phyloP scores from a whole-genome alignment of 1,140 invertebrate genomes.

The Andricus grossulariae region DNA sequence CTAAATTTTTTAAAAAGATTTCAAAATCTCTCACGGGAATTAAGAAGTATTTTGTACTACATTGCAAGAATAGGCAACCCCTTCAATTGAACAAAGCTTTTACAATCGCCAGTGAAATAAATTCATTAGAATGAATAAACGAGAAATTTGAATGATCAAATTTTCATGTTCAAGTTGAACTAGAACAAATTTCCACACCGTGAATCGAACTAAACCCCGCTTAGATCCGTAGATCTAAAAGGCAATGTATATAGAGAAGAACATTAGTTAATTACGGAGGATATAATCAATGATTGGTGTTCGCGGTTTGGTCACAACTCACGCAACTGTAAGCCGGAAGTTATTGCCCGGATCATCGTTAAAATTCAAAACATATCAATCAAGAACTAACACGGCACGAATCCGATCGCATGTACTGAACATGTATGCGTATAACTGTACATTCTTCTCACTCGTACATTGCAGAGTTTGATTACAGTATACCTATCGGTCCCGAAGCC shows the following conservation, averaged over 20 bases:
- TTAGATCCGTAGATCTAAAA: neutral
- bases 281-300: constrained; percentile 75
- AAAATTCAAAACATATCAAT: constrained; percentile 74
- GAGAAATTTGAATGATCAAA: no score
- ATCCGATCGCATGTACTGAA: constrained; percentile 42
- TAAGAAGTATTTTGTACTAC: no score
- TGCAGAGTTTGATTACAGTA: constrained; percentile 43
- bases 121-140: no score
- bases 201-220: constrained; percentile 21
- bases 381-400: constrained; percentile 51
- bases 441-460: constrained; percentile 51
- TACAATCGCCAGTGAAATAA: no score
- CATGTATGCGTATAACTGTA: constrained; percentile 52
- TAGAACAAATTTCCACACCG: no score
- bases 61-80: no score
- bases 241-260: constrained; percentile 73
- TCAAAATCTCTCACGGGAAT: no score
- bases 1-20: no score
- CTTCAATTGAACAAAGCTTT: no score
- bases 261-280: constrained; percentile 75
- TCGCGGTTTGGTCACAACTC: constrained; percentile 68
- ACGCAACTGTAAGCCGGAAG: constrained; percentile 70
- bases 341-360: constrained; percentile 76
- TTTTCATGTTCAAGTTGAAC: no score
- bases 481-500: constrained; percentile 47